These are phyloP conservation scores for Lasioglossum figueresi DNA, from an alignment of 2,888 invertebrate genomes.

Conservation along the genomic window DNA sequence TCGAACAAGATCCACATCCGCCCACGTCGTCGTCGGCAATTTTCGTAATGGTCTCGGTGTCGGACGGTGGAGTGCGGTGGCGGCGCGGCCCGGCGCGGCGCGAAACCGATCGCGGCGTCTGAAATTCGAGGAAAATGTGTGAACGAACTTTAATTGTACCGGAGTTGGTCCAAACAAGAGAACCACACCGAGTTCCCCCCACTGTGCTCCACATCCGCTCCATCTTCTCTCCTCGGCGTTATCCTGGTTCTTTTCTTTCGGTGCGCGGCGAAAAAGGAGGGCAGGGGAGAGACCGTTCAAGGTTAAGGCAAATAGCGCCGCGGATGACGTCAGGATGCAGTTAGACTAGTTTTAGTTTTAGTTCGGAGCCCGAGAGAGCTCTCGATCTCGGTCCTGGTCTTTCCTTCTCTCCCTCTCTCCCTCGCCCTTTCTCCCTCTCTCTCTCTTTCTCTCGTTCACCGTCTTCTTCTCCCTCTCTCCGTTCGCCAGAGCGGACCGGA, in stretches of 20 bases:
- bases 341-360: conserved; percentile 83
- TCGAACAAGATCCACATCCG: conserved; percentile 22
- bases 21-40: background rate
- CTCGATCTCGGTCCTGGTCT: conserved; percentile 36
- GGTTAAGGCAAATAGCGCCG: conserved; percentile 80
- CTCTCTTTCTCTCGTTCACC: background rate
- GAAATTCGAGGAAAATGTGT: conserved; percentile 72
- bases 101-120: conserved; percentile 40
- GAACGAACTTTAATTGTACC: conserved; percentile 76
- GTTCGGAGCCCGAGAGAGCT: conserved; percentile 72
- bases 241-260: conserved; percentile 63
- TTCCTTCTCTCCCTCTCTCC: background rate
- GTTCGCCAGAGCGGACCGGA: conserved; percentile 63
- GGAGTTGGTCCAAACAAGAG: conserved; percentile 70
- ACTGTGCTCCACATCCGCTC: conserved; percentile 40
- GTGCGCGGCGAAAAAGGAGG: conserved; percentile 58
- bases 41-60: conserved; percentile 16
- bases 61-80: conserved; percentile 4
- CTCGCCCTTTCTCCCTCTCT: conserved; percentile 44
- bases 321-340: conserved; percentile 83
- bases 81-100: conserved; percentile 18
- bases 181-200: conserved; percentile 47
- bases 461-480: conserved; percentile 2
- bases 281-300: conserved; percentile 72
- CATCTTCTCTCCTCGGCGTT: conserved; percentile 41